phyloP scores from a whole-genome alignment of 2,113 vertebrate species.

The Alligator sinensis region DNA sequence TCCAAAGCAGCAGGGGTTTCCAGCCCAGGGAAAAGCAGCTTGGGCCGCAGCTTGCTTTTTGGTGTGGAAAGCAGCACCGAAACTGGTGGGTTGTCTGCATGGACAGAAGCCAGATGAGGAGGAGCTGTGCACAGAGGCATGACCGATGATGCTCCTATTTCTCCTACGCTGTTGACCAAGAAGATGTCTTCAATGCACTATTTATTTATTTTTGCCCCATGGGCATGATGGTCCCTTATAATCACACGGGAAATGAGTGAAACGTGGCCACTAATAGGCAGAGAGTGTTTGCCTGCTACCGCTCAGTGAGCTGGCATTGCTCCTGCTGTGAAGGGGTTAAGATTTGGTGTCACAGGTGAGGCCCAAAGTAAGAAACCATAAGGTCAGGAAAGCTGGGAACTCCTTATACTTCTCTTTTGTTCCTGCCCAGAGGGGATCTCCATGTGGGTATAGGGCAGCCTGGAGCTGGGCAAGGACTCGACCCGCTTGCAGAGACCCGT shows the following conservation, averaged over 20 bases:
- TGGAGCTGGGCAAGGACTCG: not conserved
- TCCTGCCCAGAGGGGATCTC: not conserved
- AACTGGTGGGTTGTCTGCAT: not conserved
- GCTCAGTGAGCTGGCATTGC: not conserved
- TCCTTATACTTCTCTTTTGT: no score
- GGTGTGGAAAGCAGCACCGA: not conserved
- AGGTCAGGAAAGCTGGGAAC: rapidly evolving
- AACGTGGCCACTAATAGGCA: not conserved
- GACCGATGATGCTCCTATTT: not conserved
- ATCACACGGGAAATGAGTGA: not conserved
- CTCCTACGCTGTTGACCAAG: not conserved
- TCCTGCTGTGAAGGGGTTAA: not conserved
- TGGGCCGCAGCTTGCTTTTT: no score
- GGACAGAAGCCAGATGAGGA: not conserved
- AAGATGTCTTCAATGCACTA: not conserved
- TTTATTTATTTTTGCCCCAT: not conserved
- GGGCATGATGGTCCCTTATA: not conserved
- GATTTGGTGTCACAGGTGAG: not conserved
- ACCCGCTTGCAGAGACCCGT: not conserved
- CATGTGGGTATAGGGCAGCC: not conserved
- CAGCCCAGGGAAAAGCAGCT: no score
- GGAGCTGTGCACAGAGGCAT: no score
- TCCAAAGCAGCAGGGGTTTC: no score
- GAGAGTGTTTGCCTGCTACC: not conserved
- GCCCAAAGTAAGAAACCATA: not conserved